phyloP scores from a whole-genome alignment of 2,113 vertebrate species.

The Brachypodius melanocephalos region DNA sequence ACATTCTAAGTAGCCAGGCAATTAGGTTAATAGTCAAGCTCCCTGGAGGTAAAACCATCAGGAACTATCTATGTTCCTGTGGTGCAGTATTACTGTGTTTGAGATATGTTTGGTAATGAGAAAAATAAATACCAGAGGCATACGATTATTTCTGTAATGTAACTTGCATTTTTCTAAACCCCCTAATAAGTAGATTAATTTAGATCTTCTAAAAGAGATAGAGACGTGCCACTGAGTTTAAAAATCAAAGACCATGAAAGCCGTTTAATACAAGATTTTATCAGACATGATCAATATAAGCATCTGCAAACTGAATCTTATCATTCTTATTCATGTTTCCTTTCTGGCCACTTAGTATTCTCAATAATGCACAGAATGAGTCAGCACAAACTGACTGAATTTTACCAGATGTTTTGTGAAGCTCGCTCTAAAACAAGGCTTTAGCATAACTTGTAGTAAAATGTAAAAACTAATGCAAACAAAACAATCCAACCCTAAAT shows the following conservation, averaged over 20 bases:
- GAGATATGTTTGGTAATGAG: slow-evolving; percentile 35
- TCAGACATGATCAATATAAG: slow-evolving; percentile 64
- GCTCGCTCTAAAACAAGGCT: background rate
- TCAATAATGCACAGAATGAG: slow-evolving; percentile 44
- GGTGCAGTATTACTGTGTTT: slow-evolving; percentile 47
- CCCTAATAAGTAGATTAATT: slow-evolving; percentile 69
- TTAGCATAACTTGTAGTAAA: slow-evolving; percentile 30
- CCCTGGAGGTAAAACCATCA: slow-evolving; percentile 9
- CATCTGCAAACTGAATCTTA: slow-evolving; percentile 66
- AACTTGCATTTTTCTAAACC: slow-evolving; percentile 64
- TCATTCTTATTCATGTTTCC: slow-evolving; percentile 50
- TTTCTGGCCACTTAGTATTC: slow-evolving; percentile 55
- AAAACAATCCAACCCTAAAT: background rate
- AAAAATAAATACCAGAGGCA: slow-evolving; percentile 70
- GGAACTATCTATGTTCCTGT: background rate
- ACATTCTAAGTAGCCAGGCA: background rate
- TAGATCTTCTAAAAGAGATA: slow-evolving; percentile 62
- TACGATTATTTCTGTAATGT: slow-evolving; percentile 63
- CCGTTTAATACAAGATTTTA: slow-evolving; percentile 64
- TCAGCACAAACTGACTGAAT: slow-evolving; percentile 36
- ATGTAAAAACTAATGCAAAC: background rate
- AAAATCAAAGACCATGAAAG: slow-evolving; percentile 68
- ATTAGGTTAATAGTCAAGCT: background rate
- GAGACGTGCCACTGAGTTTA: slow-evolving; percentile 40
- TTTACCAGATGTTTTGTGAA: slow-evolving; percentile 35